Evolutionary conservation across 2,113 vertebrate species (phyloP), one percentile per base, ranked within the genome.

Genomic region (Gasterosteus aculeatus): DNA sequence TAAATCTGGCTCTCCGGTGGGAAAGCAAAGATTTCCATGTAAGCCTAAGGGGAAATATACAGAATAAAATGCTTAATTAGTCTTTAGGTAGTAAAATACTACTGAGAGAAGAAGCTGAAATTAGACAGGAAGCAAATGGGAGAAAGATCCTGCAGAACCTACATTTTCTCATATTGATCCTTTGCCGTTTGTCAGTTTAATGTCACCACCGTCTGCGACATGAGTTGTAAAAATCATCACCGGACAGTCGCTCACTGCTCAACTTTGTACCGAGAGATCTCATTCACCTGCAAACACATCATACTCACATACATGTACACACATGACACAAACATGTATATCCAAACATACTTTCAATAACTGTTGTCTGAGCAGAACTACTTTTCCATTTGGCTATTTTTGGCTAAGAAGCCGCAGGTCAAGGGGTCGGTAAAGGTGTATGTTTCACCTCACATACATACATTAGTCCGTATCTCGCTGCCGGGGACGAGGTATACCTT

Each of bases 331-430:
- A 58, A 85, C 31, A 6, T n/a, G 74, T n/a, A 46, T 46, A 56
- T 65, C 46, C 22, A 42, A 18, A 81, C 42, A 39, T 9, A 57
- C 19, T 75, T 89, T 72, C 59, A 78, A 72, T 73, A 82, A 84
- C 22, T 78, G 88, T 89, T 88, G 76, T 88, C 59, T 77, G n/a
- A 66, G 88, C 82, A 89, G 78, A 91, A 87, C 11, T 46, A 35
- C 58, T 86, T 89, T 86, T 85, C 51, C 60, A 73, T 53, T 44
- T 66, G 38, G 56, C 87, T 92, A 92, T 93, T 91, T 90, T 84
- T 87, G 87, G 77, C 67, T 54, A 47, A 77, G 72, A 72, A 72
- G 80, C 68, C 77, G 77, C 61, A 71, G 72, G 72, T 87, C 74
- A 85, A 14, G 16, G 66, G 85, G 78, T 91, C 77, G 87, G 80